These are phyloP conservation scores for Gonioctena quinquepunctata DNA, from an alignment of 1,140 invertebrate species.

Conservation along the genomic window DNA sequence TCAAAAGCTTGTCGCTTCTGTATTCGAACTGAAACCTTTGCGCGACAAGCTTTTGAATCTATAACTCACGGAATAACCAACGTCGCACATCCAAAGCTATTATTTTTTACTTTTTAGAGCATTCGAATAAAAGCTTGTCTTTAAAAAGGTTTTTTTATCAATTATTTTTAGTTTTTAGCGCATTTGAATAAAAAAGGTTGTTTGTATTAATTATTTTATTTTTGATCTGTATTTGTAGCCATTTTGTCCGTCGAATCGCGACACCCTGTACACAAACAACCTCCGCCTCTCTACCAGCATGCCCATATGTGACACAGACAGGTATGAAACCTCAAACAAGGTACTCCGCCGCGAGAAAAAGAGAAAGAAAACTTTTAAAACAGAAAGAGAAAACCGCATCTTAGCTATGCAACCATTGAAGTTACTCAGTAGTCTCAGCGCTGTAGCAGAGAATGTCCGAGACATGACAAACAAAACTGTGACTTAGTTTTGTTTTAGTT, in stretches of 20 bases:
- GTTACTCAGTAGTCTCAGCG: background rate
- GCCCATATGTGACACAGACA: slow-evolving; percentile 14
- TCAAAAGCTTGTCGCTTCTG: too few relatives aligned
- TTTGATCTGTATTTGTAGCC: too few relatives aligned
- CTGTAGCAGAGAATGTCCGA: background rate
- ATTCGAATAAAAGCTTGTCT: too few relatives aligned
- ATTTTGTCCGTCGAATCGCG: background rate
- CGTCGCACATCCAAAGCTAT: too few relatives aligned
- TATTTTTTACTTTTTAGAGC: too few relatives aligned
- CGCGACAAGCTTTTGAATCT: too few relatives aligned
- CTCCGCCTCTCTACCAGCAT: background rate
- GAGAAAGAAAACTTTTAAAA: background rate
- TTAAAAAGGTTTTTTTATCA: too few relatives aligned
- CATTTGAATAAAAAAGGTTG: too few relatives aligned
- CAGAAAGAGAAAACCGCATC: slow-evolving; percentile 11
- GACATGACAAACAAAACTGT: slow-evolving; percentile 8
- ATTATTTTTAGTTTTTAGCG: too few relatives aligned
- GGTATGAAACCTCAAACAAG: slow-evolving; percentile 11
- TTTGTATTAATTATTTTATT: too few relatives aligned
- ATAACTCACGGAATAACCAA: too few relatives aligned
- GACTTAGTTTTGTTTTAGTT: slow-evolving; percentile 4
- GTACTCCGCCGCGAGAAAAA: background rate
- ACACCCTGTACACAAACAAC: background rate
- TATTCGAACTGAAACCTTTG: too few relatives aligned
- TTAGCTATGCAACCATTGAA: slow-evolving; percentile 7